Evolutionary conservation across 2,888 invertebrate species (phyloP), one percentile per base, ranked within the genome.

Genomic region (Nomada flava): DNA sequence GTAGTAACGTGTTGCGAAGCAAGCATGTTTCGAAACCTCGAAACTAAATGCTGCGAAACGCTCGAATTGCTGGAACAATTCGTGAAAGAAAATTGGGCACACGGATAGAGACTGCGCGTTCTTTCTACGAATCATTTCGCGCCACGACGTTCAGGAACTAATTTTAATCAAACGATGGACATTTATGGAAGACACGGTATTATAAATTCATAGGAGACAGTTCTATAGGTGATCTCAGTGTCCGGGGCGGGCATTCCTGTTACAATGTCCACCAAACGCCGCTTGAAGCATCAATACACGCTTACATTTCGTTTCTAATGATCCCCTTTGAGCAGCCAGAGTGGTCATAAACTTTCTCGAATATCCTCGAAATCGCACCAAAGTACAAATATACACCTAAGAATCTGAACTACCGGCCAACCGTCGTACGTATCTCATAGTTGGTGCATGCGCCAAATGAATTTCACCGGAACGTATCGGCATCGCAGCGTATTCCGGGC

Each of bases 401-500:
- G 20, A 23, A 70, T 70, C 20, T 20, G 2, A 59, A n/a, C 4
- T 23, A 5, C 29, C 11, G 15, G 42, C 42, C 42, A 23, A 42
- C 50, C n/a, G 13, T 23, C 59, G 63, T 15, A 15, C 11, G n/a
- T 2, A 29, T 59, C 26, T 52, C 36, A 29, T 1, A 36, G 20
- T 23, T 5, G 5, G 15, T 1, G 26, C 29, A 2, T 7, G 47
- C 23, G 55, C 53, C n/a, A 53, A 60, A 53, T 53, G 55, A 67
- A 50, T 68, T 47, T 72, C 57, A 70, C 53, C 50, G n/a, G 50
- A 57, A 73, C 55, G 64, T 53, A 36, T 65, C 55, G 75, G 36
- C 44, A 36, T 65, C 64, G 47, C 69, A 68, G 59, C 23, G 50
- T 64, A 52, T 72, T 69, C 65, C 71, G 64, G 18, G 73, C 59